Percentiles rank a stretch among this genome's conserved stretches.
These are phyloP conservation scores for Holcopasites calliopsidis DNA, from an alignment of 1,140 invertebrate genomes.

Conservation along the genomic window DNA sequence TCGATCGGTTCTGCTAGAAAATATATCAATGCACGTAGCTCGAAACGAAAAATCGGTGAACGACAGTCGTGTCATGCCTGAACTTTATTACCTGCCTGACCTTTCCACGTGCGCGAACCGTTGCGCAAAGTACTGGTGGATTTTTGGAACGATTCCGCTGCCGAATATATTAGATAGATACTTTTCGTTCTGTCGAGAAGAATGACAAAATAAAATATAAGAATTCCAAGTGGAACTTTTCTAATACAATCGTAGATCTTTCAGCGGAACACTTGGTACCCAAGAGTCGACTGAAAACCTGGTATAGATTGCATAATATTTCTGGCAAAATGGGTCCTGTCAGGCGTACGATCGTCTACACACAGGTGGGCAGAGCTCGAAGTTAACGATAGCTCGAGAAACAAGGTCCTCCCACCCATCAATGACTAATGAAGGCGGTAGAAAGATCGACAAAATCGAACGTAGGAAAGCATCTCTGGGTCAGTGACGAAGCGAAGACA, in stretches of 20 bases:
- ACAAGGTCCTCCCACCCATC: neutral
- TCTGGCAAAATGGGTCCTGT: neutral
- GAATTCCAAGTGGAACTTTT: no score
- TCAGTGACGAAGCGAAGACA: constrained; percentile 60
- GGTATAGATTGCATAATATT: constrained; percentile 1
- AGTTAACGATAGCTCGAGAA: constrained; percentile 17
- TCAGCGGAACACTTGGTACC: no score
- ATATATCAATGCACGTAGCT: constrained; percentile 1
- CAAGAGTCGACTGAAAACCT: no score
- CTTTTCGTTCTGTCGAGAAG: no score
- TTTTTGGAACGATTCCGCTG: constrained; percentile 5
- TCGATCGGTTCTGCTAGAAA: constrained; percentile 15
- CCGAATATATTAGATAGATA: no score
- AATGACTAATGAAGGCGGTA: constrained; percentile 54
- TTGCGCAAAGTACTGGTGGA: neutral
- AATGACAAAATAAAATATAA: no score
- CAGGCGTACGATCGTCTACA: neutral
- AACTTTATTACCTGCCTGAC: constrained; percentile 12
- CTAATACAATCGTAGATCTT: no score
- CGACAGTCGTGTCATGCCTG: neutral
- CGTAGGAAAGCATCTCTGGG: constrained; percentile 32
- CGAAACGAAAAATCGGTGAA: neutral
- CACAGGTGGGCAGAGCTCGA: constrained; percentile 7
- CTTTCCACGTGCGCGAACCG: neutral
- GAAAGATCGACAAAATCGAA: constrained; percentile 50